Evolutionary conservation across 2,113 vertebrate genomes (phyloP).

Genomic region (Circaetus gallicus): DNA sequence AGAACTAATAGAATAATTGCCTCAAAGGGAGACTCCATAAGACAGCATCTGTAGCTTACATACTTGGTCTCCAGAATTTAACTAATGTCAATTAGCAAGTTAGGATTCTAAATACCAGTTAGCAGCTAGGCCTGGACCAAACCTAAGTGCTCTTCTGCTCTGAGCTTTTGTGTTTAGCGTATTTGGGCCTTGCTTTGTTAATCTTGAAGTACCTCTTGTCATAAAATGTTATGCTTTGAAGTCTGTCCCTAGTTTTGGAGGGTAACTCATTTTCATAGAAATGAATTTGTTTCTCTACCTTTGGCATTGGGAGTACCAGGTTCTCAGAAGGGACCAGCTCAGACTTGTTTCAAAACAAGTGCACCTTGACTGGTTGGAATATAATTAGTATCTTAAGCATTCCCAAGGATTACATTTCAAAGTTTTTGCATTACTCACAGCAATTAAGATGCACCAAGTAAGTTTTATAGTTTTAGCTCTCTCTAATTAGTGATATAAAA

Average conservation of each 20-base stretch:
- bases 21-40: neutral
- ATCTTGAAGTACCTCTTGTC: neutral
- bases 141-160: neutral
- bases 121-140: neutral
- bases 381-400: constrained; percentile 57
- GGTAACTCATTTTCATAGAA: neutral
- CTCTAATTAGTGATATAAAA: constrained; percentile 29
- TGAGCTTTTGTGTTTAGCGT: neutral
- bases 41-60: neutral
- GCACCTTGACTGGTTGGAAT: constrained; percentile 35
- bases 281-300: constrained; percentile 39
- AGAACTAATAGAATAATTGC: neutral
- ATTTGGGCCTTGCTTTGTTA: neutral
- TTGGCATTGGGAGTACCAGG: neutral
- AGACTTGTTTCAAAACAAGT: constrained; percentile 56
- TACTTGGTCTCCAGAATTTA: neutral
- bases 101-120: neutral
- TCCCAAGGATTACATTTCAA: constrained; percentile 57
- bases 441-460: constrained; percentile 54
- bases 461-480: constrained; percentile 48
- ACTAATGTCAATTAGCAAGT: neutral
- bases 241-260: neutral
- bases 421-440: constrained; percentile 60
- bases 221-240: neutral
- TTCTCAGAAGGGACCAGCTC: constrained; percentile 46